Evolutionary conservation across 2,888 invertebrate genomes (phyloP).

Genomic region (Callyntrura sp.): DNA sequence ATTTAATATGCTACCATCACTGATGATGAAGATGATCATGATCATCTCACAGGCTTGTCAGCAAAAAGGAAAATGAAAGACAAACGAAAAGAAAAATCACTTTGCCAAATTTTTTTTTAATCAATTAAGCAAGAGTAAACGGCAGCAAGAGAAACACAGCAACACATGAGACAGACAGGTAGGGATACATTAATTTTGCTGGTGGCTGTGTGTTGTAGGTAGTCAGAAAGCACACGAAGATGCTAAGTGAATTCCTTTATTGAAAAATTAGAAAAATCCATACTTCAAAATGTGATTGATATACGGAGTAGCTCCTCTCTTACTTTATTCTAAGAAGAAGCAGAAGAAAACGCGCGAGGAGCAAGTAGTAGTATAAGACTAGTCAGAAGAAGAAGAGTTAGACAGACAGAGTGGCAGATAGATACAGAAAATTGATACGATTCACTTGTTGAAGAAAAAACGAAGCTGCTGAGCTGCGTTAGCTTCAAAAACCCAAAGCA

Average conservation of each 20-base stretch:
- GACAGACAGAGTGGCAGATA: constrained; percentile 55
- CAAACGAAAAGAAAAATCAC: constrained; percentile 67
- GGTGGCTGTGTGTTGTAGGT: constrained; percentile 59
- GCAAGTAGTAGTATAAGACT: neutral
- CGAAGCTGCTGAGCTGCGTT: constrained; percentile 47
- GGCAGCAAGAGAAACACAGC: constrained; percentile 22
- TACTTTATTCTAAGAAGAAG: constrained; percentile 7
- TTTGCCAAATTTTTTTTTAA: constrained; percentile 69
- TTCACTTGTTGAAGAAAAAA: constrained; percentile 67
- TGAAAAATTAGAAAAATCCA: constrained; percentile 77
- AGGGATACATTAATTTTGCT: constrained; percentile 59
- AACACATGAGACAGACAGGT: constrained; percentile 59
- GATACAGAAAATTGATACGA: constrained; percentile 52
- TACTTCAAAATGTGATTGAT: constrained; percentile 80
- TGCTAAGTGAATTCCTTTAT: constrained; percentile 72
- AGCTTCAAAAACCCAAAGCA: constrained; percentile 4
- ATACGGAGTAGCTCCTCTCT: constrained; percentile 77
- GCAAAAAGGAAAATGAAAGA: constrained; percentile 48
- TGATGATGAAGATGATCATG: constrained; percentile 25
- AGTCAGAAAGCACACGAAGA: constrained; percentile 57
- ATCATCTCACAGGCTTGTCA: constrained; percentile 63
- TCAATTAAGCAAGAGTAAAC: constrained; percentile 72
- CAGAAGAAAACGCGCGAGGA: constrained; percentile 5
- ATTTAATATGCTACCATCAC: neutral
- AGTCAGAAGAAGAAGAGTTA: constrained; percentile 5